Evolutionary conservation across 2,797 vertebrate genomes (phyloP).

Genomic region (Spinibarbus caldwelli): DNA sequence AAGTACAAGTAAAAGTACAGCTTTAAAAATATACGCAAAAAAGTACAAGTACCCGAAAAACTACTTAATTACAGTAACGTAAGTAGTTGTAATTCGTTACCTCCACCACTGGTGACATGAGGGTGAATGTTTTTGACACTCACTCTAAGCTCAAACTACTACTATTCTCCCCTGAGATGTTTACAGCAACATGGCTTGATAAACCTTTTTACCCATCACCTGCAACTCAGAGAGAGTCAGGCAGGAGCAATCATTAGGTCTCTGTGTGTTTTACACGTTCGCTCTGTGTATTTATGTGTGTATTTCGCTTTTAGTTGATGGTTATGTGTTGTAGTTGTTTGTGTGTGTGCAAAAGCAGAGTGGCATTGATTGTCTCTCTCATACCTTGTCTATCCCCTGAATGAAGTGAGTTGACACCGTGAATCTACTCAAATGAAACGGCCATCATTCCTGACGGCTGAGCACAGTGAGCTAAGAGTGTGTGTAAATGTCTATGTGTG

Average conservation of each 20-base stretch:
- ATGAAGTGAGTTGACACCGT: constrained; percentile 54
- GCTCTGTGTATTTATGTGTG: background rate
- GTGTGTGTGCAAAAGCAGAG: constrained; percentile 7
- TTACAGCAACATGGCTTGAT: background rate
- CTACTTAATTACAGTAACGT: too few relatives aligned
- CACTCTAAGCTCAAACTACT: constrained; percentile 22
- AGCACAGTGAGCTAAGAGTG: constrained; percentile 17
- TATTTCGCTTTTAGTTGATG: background rate
- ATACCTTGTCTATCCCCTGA: constrained; percentile 41
- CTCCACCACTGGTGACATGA: too few relatives aligned
- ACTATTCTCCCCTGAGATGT: background rate
- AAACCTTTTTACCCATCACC: background rate
- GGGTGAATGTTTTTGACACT: constrained; percentile 32
- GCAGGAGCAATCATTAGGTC: background rate
- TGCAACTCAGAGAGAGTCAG: background rate
- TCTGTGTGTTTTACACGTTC: background rate
- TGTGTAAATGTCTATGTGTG: constrained; percentile 26
- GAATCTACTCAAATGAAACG: constrained; percentile 45
- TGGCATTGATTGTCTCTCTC: constrained; percentile 47
- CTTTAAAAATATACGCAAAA: too few relatives aligned
- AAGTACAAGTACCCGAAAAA: too few relatives aligned
- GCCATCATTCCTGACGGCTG: constrained; percentile 46
- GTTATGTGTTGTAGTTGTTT: background rate
- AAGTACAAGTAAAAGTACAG: too few relatives aligned
- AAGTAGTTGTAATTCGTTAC: too few relatives aligned